A percentile compares a stretch with the other conserved stretches of the same genome.
These are phyloP conservation scores for Nipponia nippon DNA, from an alignment of 2,113 vertebrate species.

Conservation along the genomic window DNA sequence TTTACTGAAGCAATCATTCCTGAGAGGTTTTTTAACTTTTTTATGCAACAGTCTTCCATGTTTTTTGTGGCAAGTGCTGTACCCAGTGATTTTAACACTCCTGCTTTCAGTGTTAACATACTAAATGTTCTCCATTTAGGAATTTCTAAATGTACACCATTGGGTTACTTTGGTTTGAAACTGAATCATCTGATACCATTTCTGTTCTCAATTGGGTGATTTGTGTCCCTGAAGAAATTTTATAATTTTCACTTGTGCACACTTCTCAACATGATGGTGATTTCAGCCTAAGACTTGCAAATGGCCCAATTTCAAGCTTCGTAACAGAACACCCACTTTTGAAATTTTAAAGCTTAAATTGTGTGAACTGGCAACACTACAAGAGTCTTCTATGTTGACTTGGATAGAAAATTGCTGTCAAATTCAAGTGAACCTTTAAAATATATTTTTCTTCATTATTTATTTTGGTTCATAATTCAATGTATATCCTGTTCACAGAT, in stretches of 20 bases:
- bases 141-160: neutral
- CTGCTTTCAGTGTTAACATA: neutral
- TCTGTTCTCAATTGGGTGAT: neutral
- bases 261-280: neutral
- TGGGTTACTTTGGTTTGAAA: neutral
- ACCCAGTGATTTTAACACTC: neutral
- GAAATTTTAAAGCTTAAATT: neutral
- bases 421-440: neutral
- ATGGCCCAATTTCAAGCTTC: neutral
- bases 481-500: neutral
- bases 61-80: neutral
- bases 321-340: neutral
- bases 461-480: neutral
- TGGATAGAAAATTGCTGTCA: neutral
- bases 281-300: neutral
- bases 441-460: neutral
- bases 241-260: neutral
- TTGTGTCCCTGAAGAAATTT: neutral
- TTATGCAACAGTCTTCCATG: neutral
- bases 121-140: neutral
- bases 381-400: neutral
- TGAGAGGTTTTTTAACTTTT: neutral
- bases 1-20: neutral
- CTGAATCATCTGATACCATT: neutral
- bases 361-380: neutral